Evolutionary conservation across 2,888 invertebrate species (phyloP).

Genomic region (Drosophila falleni): DNA sequence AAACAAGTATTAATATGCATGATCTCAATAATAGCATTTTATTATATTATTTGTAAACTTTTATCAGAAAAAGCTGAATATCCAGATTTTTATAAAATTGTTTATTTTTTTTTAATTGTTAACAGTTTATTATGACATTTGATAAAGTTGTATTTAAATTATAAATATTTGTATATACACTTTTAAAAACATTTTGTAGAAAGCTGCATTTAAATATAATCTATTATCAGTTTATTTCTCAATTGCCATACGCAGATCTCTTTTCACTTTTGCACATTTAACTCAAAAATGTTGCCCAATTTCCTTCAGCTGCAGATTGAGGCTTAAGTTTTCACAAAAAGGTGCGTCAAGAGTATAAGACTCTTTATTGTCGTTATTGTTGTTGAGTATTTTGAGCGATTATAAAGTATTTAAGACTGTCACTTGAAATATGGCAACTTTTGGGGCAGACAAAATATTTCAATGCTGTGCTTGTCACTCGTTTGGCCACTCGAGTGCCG

Average conservation of each 20-base stretch:
- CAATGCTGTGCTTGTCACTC: conserved; percentile 29
- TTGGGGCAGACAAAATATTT: conserved; percentile 16
- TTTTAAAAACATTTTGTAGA: conserved; percentile 5
- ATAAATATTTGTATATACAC: not conserved
- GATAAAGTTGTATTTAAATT: not conserved
- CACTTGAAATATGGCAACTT: conserved; percentile 32
- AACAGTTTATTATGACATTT: not conserved
- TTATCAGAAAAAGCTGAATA: not conserved
- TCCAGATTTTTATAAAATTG: not conserved
- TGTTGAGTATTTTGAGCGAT: conserved; percentile 24
- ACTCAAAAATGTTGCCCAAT: conserved; percentile 33
- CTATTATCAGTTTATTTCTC: conserved; percentile 6
- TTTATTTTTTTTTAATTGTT: not conserved
- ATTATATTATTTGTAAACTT: not conserved
- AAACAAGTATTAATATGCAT: conserved; percentile 13
- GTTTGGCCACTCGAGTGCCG: conserved; percentile 21
- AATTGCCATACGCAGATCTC: conserved; percentile 11
- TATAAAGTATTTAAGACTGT: conserved; percentile 40
- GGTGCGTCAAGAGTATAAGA: conserved; percentile 52
- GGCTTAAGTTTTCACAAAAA: conserved; percentile 37
- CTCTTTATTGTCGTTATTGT: conserved; percentile 26
- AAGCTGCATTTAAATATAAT: conserved; percentile 12
- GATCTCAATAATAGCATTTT: not conserved
- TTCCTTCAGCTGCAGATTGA: conserved; percentile 16
- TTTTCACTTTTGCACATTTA: conserved; percentile 70